Percentiles rank a stretch among this genome's conserved stretches.
phyloP scores from a whole-genome alignment of 2,888 invertebrate species.

The Ceramica pisi region DNA sequence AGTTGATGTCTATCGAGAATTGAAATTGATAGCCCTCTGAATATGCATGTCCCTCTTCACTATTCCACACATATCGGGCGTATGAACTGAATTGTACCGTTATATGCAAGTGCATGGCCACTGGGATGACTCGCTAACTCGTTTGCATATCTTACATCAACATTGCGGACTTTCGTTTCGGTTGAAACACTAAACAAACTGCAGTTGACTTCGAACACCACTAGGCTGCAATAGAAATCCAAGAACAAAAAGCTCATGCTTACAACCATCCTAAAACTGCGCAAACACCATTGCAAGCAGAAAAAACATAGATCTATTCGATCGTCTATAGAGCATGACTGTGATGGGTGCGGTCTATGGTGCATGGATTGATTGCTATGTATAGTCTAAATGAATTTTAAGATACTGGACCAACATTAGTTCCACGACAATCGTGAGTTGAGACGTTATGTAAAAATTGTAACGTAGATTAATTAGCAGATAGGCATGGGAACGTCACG shows the following conservation, averaged over 20 bases:
- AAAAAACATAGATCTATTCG: slow-evolving; percentile 63
- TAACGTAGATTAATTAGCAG: slow-evolving; percentile 52
- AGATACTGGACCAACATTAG: slow-evolving; percentile 55
- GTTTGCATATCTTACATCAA: slow-evolving; percentile 82
- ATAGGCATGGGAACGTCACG: slow-evolving; percentile 57
- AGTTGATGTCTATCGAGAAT: slow-evolving; percentile 69
- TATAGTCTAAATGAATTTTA: slow-evolving; percentile 64
- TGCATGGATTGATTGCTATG: slow-evolving; percentile 63
- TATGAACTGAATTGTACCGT: slow-evolving; percentile 82
- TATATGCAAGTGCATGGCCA: slow-evolving; percentile 85
- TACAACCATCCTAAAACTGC: slow-evolving; percentile 67
- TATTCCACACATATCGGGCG: slow-evolving; percentile 80
- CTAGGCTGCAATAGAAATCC: slow-evolving; percentile 67
- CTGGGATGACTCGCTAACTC: slow-evolving; percentile 80
- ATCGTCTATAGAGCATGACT: slow-evolving; percentile 69
- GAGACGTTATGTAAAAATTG: slow-evolving; percentile 36
- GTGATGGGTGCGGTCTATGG: slow-evolving; percentile 71
- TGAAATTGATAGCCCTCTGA: slow-evolving; percentile 75
- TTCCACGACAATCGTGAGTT: slow-evolving; percentile 55
- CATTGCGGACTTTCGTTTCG: slow-evolving; percentile 79
- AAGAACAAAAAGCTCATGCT: slow-evolving; percentile 74
- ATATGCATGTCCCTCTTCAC: slow-evolving; percentile 77
- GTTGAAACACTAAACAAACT: slow-evolving; percentile 81
- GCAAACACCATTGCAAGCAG: slow-evolving; percentile 74
- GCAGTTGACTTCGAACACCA: slow-evolving; percentile 85